Conservation (phyloP, 2,113 vertebrate species). For the Microcebus ravelobensis region DNA sequence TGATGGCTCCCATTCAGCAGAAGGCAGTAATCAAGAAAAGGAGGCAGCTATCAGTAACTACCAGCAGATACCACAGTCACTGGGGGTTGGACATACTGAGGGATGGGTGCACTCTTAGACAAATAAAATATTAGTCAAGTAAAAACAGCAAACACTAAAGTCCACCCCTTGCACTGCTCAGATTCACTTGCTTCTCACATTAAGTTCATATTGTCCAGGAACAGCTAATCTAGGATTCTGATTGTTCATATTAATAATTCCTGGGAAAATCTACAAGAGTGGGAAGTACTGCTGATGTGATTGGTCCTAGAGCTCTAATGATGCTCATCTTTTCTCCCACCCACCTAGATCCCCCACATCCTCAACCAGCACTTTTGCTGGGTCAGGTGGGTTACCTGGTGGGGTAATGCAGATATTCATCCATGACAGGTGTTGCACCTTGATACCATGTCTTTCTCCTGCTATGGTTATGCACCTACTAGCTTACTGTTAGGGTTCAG, state of each 20-base stretch:
- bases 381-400: neutral
- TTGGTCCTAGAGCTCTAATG: neutral
- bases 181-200: neutral
- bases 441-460: neutral
- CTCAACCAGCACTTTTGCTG: neutral
- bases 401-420: neutral
- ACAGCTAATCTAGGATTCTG: neutral
- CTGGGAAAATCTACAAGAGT: neutral
- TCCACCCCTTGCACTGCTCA: neutral
- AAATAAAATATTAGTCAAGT: neutral
- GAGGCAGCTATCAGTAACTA: neutral
- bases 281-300: neutral
- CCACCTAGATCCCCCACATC: neutral
- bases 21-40: neutral
- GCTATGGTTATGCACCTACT: neutral
- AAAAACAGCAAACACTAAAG: neutral
- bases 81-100: neutral
- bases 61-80: neutral
- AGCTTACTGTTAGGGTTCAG: neutral
- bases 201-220: neutral
- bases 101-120: neutral
- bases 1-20: neutral
- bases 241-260: neutral
- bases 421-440: fast-evolving
- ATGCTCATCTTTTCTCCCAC: neutral